A percentile compares a stretch with the other conserved stretches of the same genome.
These are phyloP conservation scores for Sylvietta virens DNA, from an alignment of 2,113 vertebrate species.

Conservation along the genomic window DNA sequence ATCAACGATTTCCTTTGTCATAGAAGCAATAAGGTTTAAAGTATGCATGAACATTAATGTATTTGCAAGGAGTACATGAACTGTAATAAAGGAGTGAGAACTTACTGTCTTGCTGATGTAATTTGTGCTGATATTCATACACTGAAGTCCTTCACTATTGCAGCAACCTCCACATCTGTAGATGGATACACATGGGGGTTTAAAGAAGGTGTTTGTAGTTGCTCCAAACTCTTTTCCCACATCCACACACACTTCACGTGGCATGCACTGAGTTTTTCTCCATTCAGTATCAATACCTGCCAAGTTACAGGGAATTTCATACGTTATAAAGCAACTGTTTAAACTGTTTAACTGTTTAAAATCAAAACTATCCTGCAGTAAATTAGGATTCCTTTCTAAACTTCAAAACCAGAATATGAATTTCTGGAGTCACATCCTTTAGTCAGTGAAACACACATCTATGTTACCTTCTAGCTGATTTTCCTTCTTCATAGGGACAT, in stretches of 20 bases:
- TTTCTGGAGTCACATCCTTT: not conserved
- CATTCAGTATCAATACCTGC: slow-evolving; percentile 98
- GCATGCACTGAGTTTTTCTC: slow-evolving; percentile 96
- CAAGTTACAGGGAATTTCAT: slow-evolving; percentile 72
- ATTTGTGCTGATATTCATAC: slow-evolving; percentile 91
- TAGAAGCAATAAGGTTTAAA: not conserved
- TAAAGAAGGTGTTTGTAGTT: slow-evolving; percentile 98
- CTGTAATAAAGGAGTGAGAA: not conserved
- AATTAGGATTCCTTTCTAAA: not conserved
- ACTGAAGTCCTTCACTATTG: slow-evolving; percentile 95
- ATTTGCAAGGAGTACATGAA: not conserved
- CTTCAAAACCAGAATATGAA: not conserved
- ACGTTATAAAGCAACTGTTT: slow-evolving; percentile 64
- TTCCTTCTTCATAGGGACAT: not conserved
- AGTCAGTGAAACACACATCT: not conserved
- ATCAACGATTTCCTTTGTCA: not conserved
- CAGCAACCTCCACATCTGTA: slow-evolving; percentile 99
- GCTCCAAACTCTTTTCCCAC: slow-evolving; percentile 98
- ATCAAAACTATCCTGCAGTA: not conserved
- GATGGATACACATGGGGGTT: slow-evolving; percentile 97
- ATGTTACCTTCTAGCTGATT: not conserved
- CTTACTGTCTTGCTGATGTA: slow-evolving; percentile 97
- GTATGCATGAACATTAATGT: not conserved
- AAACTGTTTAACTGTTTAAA: slow-evolving; percentile 42
- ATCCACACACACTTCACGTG: slow-evolving; percentile 97